Base-by-base conservation (phyloP, 2,888 invertebrate genomes). In the Drosophila rellima region DNA sequence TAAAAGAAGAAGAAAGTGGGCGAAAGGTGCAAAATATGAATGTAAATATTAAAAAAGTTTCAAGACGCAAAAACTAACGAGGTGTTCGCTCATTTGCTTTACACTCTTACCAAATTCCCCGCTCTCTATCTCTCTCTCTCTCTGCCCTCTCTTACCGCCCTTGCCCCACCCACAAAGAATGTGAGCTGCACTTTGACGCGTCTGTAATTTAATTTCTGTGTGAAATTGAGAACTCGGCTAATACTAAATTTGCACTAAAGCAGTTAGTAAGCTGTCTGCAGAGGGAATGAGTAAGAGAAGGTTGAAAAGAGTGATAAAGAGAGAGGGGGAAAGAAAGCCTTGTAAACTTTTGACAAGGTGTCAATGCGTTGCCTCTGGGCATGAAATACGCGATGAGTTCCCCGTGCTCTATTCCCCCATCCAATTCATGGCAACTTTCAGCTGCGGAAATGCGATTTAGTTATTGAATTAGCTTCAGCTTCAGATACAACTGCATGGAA, bases 31-130 rank as follows among this genome's bases (percentile, higher is more conserved):
- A 87, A 88, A 87, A 83, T 83, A 87, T 88, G 88, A 85, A 89
- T 85, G 90, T 83, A 90, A 88, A 88, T 88, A 90, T 90, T 88
- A 85, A 90, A 88, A 88, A 88, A 88, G 88, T 88, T 88, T 87
- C 82, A 71, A 81, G 81, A 89, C 73, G 75, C 81, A 74, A 62
- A 77, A 81, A 75, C 90, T 78, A 89, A 88, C 89, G 88, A 88
- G 89, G 71, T 89, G 90, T 78, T 67, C 88, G 74, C 88, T 87
- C 83, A 82, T 90, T 85, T 78, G 79, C 75, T 56, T 44, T 40
- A 48, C 42, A 11, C 47, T 50, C 57, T 26, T 7, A 7, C 23
- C 23, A 23, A 23, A 23, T 6, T 54, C 47, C 0, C n/a, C 3
- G 23, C 33, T 17, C 8, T 31, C 11, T 6, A 26, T 3, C 23